A percentile compares a stretch with the other conserved stretches of the same genome.
phyloP scores from a whole-genome alignment of 2,113 vertebrate species.

The Callopanchax toddi region DNA sequence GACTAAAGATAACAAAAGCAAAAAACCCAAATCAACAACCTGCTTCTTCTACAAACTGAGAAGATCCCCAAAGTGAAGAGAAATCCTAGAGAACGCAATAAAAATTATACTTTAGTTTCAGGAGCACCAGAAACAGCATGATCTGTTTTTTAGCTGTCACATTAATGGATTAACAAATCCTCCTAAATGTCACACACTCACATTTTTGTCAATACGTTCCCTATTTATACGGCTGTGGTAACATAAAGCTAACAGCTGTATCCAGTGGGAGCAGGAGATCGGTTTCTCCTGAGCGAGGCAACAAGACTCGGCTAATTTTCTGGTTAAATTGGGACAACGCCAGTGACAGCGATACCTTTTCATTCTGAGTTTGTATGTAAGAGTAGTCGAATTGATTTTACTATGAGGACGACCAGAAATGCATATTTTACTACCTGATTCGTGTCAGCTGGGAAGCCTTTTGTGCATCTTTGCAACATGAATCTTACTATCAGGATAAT shows the following conservation, averaged over 20 bases:
- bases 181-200: not conserved
- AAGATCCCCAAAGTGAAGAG: not conserved
- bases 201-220: not conserved
- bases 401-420: not conserved
- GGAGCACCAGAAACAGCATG: not conserved
- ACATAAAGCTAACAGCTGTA: not conserved
- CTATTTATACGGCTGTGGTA: not conserved
- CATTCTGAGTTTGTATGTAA: not conserved
- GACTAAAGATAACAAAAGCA: too few species aligned
- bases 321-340: not conserved
- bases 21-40: too few species aligned
- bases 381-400: not conserved
- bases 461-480: not conserved
- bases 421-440: not conserved
- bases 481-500: conserved; percentile 22
- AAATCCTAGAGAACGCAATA: not conserved
- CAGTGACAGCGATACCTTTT: not conserved
- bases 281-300: conserved; percentile 2
- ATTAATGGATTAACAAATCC: not conserved
- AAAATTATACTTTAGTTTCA: not conserved
- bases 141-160: not conserved
- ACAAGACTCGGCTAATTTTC: not conserved
- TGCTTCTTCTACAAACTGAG: too few species aligned
- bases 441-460: not conserved
- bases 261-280: not conserved